Percentiles rank a stretch among this genome's conserved stretches.
These are phyloP conservation scores for Dipodomys spectabilis DNA, from an alignment of 2,113 vertebrate species.

Conservation along the genomic window DNA sequence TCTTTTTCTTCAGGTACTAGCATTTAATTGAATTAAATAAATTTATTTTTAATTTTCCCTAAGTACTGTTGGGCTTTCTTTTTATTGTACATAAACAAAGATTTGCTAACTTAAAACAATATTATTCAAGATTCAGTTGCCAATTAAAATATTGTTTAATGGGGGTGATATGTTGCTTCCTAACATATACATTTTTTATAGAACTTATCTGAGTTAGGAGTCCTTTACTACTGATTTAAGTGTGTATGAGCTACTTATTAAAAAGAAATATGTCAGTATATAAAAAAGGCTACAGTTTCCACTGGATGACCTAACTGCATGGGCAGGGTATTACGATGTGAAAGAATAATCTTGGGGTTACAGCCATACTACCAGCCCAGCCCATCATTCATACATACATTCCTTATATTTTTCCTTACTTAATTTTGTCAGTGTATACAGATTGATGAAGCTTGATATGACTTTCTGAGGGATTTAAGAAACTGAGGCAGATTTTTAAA, in stretches of 20 bases:
- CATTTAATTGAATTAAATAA: slow-evolving; percentile 36
- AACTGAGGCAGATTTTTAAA: neutral
- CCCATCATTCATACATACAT: too few species aligned
- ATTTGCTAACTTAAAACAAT: slow-evolving; percentile 7
- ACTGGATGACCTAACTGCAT: neutral
- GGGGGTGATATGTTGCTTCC: neutral
- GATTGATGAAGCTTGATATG: neutral
- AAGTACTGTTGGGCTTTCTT: slow-evolving; percentile 38
- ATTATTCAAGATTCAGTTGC: slow-evolving; percentile 32
- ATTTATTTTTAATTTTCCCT: slow-evolving; percentile 30
- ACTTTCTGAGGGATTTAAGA: neutral
- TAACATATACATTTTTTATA: neutral
- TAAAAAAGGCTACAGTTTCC: neutral
- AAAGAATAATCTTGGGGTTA: neutral
- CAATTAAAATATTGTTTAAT: slow-evolving; percentile 20
- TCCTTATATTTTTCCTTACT: neutral
- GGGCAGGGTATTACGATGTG: neutral
- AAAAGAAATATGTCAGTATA: neutral
- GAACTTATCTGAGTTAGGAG: neutral
- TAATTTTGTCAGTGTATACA: slow-evolving; percentile 30
- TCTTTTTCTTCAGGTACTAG: slow-evolving; percentile 2
- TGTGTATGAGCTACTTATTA: neutral
- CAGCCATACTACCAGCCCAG: neutral
- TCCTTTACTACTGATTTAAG: slow-evolving; percentile 22
- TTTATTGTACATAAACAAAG: neutral